Evolutionary conservation across 1,140 invertebrate species (phyloP), one percentile per base, ranked within the genome.

Genomic region (Cydia strobilella): DNA sequence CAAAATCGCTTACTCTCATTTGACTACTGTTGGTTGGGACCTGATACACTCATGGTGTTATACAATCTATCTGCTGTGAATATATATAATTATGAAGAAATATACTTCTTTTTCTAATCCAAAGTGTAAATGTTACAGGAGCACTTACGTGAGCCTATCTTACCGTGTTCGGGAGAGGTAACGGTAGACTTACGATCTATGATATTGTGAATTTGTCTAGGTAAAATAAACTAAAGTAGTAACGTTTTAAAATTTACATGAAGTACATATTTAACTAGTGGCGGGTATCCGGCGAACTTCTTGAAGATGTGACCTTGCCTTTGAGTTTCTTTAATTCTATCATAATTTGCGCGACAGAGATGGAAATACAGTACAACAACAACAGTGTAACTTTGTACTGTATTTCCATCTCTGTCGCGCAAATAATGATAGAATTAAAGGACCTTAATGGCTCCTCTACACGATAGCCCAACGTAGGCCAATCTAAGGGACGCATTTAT

Each of bases 1-100:
- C 65, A 69, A 69, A 69, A 35, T 69, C 65, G 65, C 65, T 69
- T 69, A 69, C 65, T 69, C 65, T 69, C 65, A 69, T 69, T 69
- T 69, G 65, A 69, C 65, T 35, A 35, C 31, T 69, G 65, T 39
- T 39, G n/a, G 23, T 69, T 66, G 63, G 27, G 23, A 69, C 9
- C n/a, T 20, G 31, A 69, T n/a, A 35, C 27, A 66, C 65, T 69
- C 15, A 10, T 35, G 5, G 31, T 42, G 18, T 69, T 35, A 20
- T 69, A 23, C 5, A 39, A 31, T 42, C 1, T 69, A 20, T 69
- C 31, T 35, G 15, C 63, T 66, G 15, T 35, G 65, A 59, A 7
- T 59, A 23, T 59, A 10, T 59, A 23, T 59, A 9, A 35, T 69
- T 69, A 35, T 42, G 27, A 35, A 35, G 31, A 42, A 69, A 69